These are phyloP conservation scores for Manis pentadactyla DNA, from an alignment of 2,797 vertebrate species.

Conservation along the genomic window DNA sequence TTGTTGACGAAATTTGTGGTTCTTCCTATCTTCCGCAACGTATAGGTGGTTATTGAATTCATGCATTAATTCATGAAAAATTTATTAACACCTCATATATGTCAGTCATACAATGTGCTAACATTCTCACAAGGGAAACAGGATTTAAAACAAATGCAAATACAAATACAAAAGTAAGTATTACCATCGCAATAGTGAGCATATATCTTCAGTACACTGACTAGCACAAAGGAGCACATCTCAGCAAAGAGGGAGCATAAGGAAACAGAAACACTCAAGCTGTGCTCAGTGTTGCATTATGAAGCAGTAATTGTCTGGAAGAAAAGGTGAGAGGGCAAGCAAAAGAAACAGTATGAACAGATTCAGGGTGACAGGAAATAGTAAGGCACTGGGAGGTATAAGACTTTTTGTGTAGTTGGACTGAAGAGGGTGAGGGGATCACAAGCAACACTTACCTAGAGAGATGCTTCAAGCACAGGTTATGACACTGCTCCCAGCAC, in stretches of 20 bases:
- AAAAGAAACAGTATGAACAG: neutral
- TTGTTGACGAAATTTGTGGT: neutral
- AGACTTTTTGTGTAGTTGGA: neutral
- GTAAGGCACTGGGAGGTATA: neutral
- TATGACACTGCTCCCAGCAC: neutral
- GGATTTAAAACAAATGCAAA: neutral
- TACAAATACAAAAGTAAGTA: neutral
- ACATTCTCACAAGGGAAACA: neutral
- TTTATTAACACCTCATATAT: neutral
- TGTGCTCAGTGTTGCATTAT: neutral
- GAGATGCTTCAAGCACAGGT: neutral
- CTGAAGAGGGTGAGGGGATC: neutral
- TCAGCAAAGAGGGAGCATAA: neutral
- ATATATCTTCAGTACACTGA: neutral
- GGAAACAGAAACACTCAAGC: no score
- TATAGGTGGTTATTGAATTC: neutral
- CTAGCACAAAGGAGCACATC: neutral
- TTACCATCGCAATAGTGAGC: neutral
- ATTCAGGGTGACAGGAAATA: neutral
- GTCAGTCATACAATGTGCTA: neutral
- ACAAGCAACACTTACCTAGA: neutral
- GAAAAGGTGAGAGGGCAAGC: neutral
- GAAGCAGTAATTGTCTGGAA: neutral
- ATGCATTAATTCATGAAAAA: slow-evolving; percentile 17
- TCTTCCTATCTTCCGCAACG: neutral